A percentile compares a stretch with the other conserved stretches of the same genome.
These are phyloP conservation scores for Muntiacus muntjak DNA, from an alignment of 2,113 vertebrate genomes.

Conservation along the genomic window DNA sequence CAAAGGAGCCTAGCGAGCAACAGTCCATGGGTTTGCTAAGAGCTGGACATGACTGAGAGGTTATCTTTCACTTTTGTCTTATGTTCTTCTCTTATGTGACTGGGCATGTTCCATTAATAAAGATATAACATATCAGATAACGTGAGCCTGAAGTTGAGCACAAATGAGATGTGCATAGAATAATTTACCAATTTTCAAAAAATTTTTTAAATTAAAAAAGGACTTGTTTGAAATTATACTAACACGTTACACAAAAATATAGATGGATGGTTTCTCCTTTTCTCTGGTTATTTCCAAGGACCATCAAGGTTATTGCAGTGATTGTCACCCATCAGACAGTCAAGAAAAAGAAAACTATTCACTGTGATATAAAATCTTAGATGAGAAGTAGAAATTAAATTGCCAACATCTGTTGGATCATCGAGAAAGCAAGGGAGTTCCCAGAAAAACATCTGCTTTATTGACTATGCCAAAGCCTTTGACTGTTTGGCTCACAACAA, in stretches of 20 bases:
- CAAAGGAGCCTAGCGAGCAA: not conserved
- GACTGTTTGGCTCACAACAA: not conserved
- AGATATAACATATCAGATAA: not conserved
- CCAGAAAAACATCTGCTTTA: not conserved
- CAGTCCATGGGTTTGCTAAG: not conserved
- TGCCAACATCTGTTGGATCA: not conserved
- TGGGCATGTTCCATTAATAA: not conserved
- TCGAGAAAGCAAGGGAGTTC: not conserved
- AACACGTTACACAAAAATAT: not conserved
- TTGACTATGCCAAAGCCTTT: not conserved
- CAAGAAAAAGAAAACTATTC: not conserved
- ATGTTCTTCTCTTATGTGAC: not conserved
- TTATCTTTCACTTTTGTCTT: not conserved
- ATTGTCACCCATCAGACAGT: not conserved
- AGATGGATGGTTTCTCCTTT: not conserved
- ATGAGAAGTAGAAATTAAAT: not conserved
- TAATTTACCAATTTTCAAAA: not conserved
- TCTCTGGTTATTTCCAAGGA: not conserved
- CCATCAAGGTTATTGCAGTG: slow-evolving; percentile 1
- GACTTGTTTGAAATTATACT: not conserved
- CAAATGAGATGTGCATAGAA: not conserved
- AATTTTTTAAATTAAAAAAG: not conserved
- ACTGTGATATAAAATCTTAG: not conserved
- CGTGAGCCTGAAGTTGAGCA: not conserved
- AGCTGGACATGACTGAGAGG: not conserved